Percentiles rank a stretch among this genome's conserved stretches.
Conservation (phyloP, 2,797 vertebrate genomes). For the Myiotriccus ornatus region DNA sequence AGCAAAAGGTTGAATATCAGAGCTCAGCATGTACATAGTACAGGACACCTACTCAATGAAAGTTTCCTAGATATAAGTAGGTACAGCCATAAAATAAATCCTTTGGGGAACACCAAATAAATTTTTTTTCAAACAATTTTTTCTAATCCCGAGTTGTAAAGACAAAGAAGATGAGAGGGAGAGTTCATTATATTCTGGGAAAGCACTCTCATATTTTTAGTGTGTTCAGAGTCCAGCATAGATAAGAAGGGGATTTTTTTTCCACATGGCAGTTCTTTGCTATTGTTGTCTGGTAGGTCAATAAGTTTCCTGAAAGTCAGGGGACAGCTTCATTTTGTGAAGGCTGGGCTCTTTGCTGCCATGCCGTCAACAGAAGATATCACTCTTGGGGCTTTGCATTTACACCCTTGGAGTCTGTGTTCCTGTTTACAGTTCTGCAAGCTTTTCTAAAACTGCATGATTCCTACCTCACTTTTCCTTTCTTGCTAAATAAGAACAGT, state of each 20-base stretch:
- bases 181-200: not conserved
- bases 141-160: not conserved
- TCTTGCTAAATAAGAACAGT: not conserved
- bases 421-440: not conserved
- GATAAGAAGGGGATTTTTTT: not conserved
- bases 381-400: not conserved
- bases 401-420: not conserved
- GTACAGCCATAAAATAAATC: not conserved
- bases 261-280: not conserved
- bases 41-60: not conserved
- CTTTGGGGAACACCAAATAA: not conserved
- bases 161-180: not conserved
- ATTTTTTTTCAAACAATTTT: not conserved
- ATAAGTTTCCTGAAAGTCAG: not conserved
- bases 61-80: not conserved
- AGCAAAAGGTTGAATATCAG: not conserved
- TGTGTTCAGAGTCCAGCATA: not conserved
- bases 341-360: not conserved
- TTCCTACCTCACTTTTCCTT: not conserved
- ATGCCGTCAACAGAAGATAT: not conserved
- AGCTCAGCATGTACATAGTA: not conserved
- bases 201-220: accelerated
- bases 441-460: not conserved
- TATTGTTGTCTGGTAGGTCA: not conserved
- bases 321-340: not conserved